Conservation (phyloP, 2,888 invertebrate genomes). For the Horisme vitalbata region DNA sequence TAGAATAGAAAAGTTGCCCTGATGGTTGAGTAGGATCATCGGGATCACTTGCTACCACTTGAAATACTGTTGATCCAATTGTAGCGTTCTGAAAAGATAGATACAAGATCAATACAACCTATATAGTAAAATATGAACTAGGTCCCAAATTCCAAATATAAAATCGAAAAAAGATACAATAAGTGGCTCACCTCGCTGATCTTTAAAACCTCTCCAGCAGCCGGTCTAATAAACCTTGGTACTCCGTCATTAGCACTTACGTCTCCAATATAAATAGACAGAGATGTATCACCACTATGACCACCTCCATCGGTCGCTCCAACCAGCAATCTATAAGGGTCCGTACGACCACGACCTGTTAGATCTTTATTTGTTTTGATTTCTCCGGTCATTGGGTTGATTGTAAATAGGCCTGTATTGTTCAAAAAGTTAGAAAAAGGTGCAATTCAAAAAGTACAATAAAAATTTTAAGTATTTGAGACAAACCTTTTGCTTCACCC, state of each 20-base stretch:
- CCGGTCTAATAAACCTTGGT: conserved; percentile 88
- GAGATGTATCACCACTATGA: conserved; percentile 83
- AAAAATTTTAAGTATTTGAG: no score
- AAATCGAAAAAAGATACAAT: background rate
- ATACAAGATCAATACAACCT: no score
- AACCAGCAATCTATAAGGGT: conserved; percentile 87
- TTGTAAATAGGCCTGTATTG: conserved; percentile 84
- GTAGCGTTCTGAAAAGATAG: conserved; percentile 85
- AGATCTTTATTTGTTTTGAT: conserved; percentile 85
- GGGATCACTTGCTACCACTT: conserved; percentile 90
- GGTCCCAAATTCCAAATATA: background rate
- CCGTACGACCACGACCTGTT: conserved; percentile 89
- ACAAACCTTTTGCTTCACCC: conserved; percentile 86
- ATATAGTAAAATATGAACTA: background rate
- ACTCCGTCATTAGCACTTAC: conserved; percentile 92
- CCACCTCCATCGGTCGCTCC: conserved; percentile 88
- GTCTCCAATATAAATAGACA: conserved; percentile 88
- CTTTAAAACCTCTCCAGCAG: conserved; percentile 86
- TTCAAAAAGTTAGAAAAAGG: background rate
- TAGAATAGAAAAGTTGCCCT: conserved; percentile 87
- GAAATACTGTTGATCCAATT: conserved; percentile 88
- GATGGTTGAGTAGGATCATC: conserved; percentile 90
- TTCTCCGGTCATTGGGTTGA: conserved; percentile 86
- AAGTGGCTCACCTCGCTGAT: conserved; percentile 84
- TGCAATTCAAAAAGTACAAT: no score